These are phyloP conservation scores for Hanleya hanleyi DNA, from an alignment of 2,888 invertebrate genomes.

Conservation along the genomic window DNA sequence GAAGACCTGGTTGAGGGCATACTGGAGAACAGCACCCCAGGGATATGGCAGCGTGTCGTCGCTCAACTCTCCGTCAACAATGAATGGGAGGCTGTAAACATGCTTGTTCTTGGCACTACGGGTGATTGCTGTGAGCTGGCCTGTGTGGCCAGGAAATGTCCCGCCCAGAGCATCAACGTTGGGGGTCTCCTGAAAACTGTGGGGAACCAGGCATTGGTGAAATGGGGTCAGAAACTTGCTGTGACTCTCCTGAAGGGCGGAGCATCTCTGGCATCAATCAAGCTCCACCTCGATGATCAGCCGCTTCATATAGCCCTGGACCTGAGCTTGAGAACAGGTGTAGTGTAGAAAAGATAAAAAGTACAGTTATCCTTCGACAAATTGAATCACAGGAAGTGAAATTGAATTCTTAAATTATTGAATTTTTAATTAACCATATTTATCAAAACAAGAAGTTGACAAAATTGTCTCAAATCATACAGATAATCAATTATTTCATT, in stretches of 20 bases:
- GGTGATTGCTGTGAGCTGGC: slow-evolving; percentile 12
- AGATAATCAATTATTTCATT: too few species aligned
- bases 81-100: slow-evolving; percentile 25
- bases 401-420: too few species aligned
- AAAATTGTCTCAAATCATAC: too few species aligned
- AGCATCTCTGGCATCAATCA: slow-evolving; percentile 19
- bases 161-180: slow-evolving; percentile 11
- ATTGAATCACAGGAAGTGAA: too few species aligned
- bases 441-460: too few species aligned
- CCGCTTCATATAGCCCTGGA: slow-evolving; percentile 29
- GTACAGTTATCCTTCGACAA: too few species aligned
- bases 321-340: too few species aligned
- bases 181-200: slow-evolving; percentile 11
- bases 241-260: slow-evolving; percentile 22
- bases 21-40: too few species aligned
- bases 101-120: slow-evolving; percentile 19
- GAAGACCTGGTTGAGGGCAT: too few species aligned
- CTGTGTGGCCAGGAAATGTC: not conserved
- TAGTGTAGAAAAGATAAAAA: too few species aligned
- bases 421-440: too few species aligned
- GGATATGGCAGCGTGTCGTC: too few species aligned
- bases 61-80: slow-evolving; percentile 13
- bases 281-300: slow-evolving; percentile 12
- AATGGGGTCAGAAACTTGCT: slow-evolving; percentile 20
- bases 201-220: not conserved